phyloP scores from a whole-genome alignment of 1,140 invertebrate genomes.

The Tetramorium simillimum region DNA sequence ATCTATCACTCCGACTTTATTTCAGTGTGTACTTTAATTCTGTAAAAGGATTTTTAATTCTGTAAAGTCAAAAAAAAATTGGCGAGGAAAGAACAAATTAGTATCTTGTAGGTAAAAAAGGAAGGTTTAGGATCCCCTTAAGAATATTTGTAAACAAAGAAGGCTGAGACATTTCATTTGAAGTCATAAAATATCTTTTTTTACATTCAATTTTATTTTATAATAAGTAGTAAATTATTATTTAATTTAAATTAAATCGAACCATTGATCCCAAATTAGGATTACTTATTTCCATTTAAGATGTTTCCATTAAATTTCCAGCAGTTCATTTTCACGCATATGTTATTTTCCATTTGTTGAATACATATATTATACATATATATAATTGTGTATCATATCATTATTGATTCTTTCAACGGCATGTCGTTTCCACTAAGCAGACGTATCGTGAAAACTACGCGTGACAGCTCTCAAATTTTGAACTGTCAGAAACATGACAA shows the following conservation, averaged over 20 bases:
- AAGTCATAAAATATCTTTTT: not conserved
- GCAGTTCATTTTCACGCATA: too few species aligned
- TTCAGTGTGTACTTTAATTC: too few species aligned
- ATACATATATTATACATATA: not conserved
- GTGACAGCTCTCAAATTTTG: slow-evolving; percentile 67
- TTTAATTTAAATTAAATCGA: not conserved
- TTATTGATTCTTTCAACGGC: slow-evolving; percentile 28
- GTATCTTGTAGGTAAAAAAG: too few species aligned
- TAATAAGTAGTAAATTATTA: not conserved
- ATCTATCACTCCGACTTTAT: too few species aligned
- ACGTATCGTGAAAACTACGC: slow-evolving; percentile 32
- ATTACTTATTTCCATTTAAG: not conserved
- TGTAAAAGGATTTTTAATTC: too few species aligned
- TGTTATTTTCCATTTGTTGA: not conserved
- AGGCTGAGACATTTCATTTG: not conserved
- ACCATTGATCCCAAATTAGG: not conserved
- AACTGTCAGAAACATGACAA: slow-evolving; percentile 70
- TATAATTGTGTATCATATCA: not conserved
- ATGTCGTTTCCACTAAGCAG: slow-evolving; percentile 16
- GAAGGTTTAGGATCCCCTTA: too few species aligned
- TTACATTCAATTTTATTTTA: not conserved
- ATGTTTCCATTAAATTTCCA: not conserved
- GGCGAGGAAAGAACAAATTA: too few species aligned
- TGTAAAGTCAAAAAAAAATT: too few species aligned
- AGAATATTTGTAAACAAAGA: not conserved